Evolutionary conservation across 2,888 invertebrate species (phyloP).

Genomic region (Neuroscelio doddi): DNA sequence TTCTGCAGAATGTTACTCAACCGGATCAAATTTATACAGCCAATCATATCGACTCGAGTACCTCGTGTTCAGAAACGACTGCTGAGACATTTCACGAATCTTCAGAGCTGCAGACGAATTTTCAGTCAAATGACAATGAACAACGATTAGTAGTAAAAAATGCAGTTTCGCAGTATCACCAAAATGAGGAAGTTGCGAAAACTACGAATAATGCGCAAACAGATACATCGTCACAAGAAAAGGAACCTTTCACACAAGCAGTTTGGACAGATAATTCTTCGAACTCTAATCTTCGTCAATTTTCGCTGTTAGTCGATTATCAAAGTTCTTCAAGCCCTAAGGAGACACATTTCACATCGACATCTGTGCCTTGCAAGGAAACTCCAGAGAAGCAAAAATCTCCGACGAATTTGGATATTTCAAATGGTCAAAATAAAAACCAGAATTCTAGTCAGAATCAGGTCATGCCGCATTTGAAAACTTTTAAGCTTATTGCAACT

Average conservation of each 20-base stretch:
- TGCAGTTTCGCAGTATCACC: too few species aligned
- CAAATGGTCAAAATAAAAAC: not conserved
- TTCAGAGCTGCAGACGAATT: not conserved
- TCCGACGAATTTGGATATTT: not conserved
- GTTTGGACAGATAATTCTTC: not conserved
- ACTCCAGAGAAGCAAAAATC: not conserved
- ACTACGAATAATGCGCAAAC: too few species aligned
- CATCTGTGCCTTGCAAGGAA: not conserved
- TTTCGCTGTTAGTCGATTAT: not conserved
- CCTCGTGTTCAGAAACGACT: not conserved
- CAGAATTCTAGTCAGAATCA: constrained; percentile 3
- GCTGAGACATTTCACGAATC: too few species aligned
- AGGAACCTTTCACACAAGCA: too few species aligned
- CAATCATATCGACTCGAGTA: constrained; percentile 11
- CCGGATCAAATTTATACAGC: constrained; percentile 30
- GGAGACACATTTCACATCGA: too few species aligned
- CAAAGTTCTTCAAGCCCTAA: not conserved
- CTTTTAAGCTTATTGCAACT: constrained; percentile 59
- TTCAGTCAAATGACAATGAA: not conserved
- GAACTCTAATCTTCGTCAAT: not conserved
- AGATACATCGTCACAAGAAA: too few species aligned
- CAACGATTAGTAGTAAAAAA: not conserved
- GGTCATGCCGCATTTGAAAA: constrained; percentile 47
- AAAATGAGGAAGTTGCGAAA: too few species aligned
- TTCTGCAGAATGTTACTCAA: constrained; percentile 35